Base-by-base conservation (phyloP, 2,113 vertebrate genomes). In the Misgurnus anguillicaudatus region DNA sequence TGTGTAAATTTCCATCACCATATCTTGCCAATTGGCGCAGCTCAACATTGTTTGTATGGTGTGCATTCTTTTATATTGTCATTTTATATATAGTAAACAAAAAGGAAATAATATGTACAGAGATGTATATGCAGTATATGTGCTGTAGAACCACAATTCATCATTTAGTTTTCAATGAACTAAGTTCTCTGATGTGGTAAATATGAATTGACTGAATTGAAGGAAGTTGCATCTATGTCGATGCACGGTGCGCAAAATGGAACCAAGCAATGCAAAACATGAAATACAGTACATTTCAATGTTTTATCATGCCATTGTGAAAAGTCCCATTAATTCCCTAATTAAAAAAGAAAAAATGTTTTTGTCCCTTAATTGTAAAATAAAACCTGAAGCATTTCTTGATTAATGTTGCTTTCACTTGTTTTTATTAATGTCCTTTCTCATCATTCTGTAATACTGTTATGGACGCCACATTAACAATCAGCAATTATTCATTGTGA, bases 41-140 rank as follows among this genome's bases (percentile, higher is more conserved):
- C 94, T 94, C 93, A 88, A 90, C 94, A 96, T 97, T 94, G 94
- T 98, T 99, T 97, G 95, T 99, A 98, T 94, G 94, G 95, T 97
- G 95, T 96, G 96, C 94, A 98, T 98, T 97, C 93, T 97, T 96
- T 98, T 98, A 97, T 96, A 96, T 96, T 96, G 95, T 97, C 96
- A 95, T 98, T 99, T 99, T 98, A 95, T 99, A 98, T 95, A 95
- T 88, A 88, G 88, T 87, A 88, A 86, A 85, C 76, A 77, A 86
- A 84, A 83, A 81, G 65, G 76, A 83, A 84, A 78, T 90, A 13
- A 94, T 86, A 86, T 85, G 82, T 83, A 85, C 80, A 87, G 82
- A 86, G 79, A 85, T 82, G 84, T 90, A 17, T 95, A 93, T 94
- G 93, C 92, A 94, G 93, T 95, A 94, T 95, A 95, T 95, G 95